Conservation (phyloP, 2,888 invertebrate species). For the Microctonus brassicae region DNA sequence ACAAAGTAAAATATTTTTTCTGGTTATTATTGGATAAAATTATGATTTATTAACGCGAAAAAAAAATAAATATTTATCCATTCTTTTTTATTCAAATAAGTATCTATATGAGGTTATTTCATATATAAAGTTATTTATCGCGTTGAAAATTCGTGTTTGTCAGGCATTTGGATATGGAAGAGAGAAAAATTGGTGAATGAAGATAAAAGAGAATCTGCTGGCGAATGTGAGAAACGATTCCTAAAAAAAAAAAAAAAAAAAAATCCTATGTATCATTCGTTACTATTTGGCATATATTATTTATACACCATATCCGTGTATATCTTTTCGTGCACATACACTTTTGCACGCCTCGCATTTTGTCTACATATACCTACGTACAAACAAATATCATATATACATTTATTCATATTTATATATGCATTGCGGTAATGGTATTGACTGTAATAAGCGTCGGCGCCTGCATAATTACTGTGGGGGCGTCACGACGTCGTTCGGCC, state of each 20-base stretch:
- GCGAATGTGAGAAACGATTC: slow-evolving; percentile 51
- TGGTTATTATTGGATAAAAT: not conserved
- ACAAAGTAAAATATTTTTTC: not conserved
- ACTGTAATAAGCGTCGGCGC: slow-evolving; percentile 43
- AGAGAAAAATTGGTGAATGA: not conserved
- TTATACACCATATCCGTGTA: slow-evolving; percentile 50
- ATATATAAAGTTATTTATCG: slow-evolving; percentile 2
- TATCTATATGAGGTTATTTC: too few relatives aligned
- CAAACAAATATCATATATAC: not conserved
- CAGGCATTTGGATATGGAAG: not conserved
- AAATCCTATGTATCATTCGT: slow-evolving; percentile 53
- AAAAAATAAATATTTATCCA: not conserved
- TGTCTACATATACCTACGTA: not conserved
- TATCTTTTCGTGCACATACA: slow-evolving; percentile 40
- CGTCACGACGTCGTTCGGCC: slow-evolving; percentile 33
- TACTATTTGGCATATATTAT: slow-evolving; percentile 56
- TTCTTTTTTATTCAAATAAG: not conserved
- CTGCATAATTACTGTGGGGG: slow-evolving; percentile 40
- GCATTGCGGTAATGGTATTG: slow-evolving; percentile 46
- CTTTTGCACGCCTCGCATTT: slow-evolving; percentile 22
- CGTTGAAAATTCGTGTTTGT: not conserved
- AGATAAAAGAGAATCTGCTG: slow-evolving; percentile 42
- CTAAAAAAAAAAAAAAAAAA: too few relatives aligned
- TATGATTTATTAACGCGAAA: not conserved
- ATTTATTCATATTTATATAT: slow-evolving; percentile 3